Conservation (phyloP, 2,113 vertebrate species). For the Epinephelus lanceolatus region DNA sequence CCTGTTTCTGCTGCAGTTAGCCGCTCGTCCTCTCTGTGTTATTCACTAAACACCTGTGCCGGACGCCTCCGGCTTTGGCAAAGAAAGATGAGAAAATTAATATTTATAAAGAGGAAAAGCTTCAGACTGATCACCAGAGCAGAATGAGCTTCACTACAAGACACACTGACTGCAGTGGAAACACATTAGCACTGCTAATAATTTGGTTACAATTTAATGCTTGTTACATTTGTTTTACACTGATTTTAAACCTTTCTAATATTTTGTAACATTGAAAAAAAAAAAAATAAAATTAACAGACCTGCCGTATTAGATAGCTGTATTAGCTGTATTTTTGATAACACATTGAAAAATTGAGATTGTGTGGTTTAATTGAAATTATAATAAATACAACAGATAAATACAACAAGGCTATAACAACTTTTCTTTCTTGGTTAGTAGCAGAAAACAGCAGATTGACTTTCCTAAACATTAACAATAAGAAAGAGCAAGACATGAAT, state of each 20-base stretch:
- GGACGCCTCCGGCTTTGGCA: conserved; percentile 70
- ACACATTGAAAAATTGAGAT: no score
- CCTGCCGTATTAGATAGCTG: neutral
- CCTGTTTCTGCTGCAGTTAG: conserved; percentile 75
- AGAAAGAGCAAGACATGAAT: no score
- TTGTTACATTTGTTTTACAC: neutral
- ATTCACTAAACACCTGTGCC: conserved; percentile 78
- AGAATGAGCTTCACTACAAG: conserved; percentile 22
- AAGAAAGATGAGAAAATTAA: conserved; percentile 63
- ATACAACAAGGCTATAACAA: no score
- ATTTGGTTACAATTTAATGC: neutral
- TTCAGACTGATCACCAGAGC: conserved; percentile 57
- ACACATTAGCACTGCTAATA: neutral
- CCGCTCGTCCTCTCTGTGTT: conserved; percentile 66
- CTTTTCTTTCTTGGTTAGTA: no score
- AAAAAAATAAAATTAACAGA: neutral
- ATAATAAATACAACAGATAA: no score
- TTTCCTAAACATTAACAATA: no score
- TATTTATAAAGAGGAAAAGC: conserved; percentile 71
- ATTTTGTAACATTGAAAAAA: no score
- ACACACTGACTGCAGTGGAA: neutral
- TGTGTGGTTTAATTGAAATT: no score
- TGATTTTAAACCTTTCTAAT: neutral
- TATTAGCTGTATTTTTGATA: no score
- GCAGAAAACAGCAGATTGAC: no score